Conservation (phyloP, 1,140 invertebrate genomes). For the Drosophila navojoa region DNA sequence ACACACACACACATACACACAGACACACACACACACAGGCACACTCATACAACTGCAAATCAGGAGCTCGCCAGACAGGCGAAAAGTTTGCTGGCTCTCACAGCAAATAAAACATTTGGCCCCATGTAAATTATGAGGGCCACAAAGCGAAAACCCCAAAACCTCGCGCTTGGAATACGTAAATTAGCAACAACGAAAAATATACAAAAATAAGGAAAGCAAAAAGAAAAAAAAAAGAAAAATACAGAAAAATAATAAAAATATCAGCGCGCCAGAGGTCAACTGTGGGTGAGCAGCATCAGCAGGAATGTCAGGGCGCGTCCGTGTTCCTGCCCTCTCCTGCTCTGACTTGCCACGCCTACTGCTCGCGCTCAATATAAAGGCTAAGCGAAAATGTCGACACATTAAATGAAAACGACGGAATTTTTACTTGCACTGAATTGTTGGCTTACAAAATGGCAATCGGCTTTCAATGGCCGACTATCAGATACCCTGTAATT, state of each 20-base stretch:
- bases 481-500: not conserved
- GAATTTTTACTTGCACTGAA: slow-evolving; percentile 8
- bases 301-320: not conserved
- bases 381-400: slow-evolving; percentile 70
- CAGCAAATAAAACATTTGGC: slow-evolving; percentile 59
- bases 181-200: slow-evolving; percentile 37
- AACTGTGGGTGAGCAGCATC: slow-evolving; percentile 11
- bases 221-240: not conserved
- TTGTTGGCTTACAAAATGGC: not conserved
- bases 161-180: slow-evolving; percentile 33
- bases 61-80: slow-evolving; percentile 16
- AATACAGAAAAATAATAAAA: slow-evolving; percentile 21
- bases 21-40: slow-evolving; percentile 37
- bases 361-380: slow-evolving; percentile 14
- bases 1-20: slow-evolving; percentile 35
- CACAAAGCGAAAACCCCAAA: slow-evolving; percentile 7
- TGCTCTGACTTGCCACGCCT: not conserved
- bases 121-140: slow-evolving; percentile 58
- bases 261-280: slow-evolving; percentile 34
- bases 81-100: slow-evolving; percentile 27
- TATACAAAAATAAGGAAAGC: slow-evolving; percentile 4
- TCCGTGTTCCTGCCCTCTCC: not conserved
- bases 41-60: slow-evolving; percentile 19
- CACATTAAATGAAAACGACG: slow-evolving; percentile 58
- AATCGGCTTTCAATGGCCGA: not conserved